These are phyloP conservation scores for Manacus vitellinus DNA, from an alignment of 2,113 vertebrate genomes.

Conservation along the genomic window DNA sequence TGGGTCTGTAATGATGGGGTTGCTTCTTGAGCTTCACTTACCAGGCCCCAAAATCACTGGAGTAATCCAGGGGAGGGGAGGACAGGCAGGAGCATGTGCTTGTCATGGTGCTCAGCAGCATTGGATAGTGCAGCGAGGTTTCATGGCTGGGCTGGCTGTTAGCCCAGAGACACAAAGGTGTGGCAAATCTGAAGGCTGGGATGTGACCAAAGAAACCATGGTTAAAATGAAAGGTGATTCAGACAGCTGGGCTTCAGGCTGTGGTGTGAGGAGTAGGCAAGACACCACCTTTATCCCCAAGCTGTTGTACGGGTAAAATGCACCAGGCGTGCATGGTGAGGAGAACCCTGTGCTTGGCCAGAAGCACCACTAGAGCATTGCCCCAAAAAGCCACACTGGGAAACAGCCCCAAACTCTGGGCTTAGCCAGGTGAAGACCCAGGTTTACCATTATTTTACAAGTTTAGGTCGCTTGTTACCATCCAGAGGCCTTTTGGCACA, in stretches of 20 bases:
- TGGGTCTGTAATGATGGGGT: background rate
- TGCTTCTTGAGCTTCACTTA: accelerated
- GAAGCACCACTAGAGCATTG: background rate
- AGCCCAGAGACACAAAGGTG: background rate
- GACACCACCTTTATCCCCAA: background rate
- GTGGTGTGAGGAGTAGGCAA: background rate
- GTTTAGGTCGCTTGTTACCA: background rate
- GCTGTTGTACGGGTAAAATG: background rate
- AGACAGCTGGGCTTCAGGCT: background rate
- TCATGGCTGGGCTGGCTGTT: background rate
- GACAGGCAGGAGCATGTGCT: accelerated
- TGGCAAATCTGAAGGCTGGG: background rate
- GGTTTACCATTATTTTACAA: background rate
- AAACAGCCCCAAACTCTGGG: background rate
- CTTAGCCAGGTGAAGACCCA: background rate
- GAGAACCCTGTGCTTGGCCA: background rate
- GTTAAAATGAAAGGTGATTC: background rate
- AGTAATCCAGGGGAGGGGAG: background rate
- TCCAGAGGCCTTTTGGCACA: background rate
- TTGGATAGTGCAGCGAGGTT: accelerated
- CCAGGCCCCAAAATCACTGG: background rate
- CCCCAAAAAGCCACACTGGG: background rate
- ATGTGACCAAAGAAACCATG: background rate
- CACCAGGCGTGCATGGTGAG: accelerated
- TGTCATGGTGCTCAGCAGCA: accelerated